Percentiles rank a stretch among this genome's conserved stretches.
Conservation (phyloP, 2,113 vertebrate species). For the Procavia capensis region DNA sequence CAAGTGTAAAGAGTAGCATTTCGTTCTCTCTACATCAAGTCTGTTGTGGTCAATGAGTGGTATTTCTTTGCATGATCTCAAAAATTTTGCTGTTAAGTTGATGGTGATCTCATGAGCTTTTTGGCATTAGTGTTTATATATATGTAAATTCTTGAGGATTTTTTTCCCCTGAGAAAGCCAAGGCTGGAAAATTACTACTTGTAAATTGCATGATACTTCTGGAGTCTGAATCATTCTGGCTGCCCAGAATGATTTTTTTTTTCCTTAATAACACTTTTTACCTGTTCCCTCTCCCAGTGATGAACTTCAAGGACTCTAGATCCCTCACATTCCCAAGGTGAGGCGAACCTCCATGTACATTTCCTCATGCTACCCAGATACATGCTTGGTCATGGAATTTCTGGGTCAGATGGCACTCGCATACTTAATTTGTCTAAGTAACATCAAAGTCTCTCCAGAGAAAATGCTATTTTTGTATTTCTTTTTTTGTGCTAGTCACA, state of each 20-base stretch:
- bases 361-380: background rate
- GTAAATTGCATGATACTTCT: slow-evolving; percentile 33
- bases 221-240: slow-evolving; percentile 11
- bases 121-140: background rate
- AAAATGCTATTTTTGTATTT: background rate
- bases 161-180: background rate
- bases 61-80: background rate
- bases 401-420: slow-evolving; percentile 3
- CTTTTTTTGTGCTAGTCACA: background rate
- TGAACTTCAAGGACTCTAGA: no score
- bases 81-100: slow-evolving; percentile 23
- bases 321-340: background rate
- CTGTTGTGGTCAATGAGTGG: background rate
- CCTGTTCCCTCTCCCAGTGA: background rate
- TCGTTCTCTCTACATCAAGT: background rate
- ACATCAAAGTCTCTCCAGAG: background rate
- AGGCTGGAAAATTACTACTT: slow-evolving; percentile 30
- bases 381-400: background rate
- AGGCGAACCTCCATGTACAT: background rate
- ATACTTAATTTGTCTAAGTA: background rate
- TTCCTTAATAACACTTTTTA: background rate
- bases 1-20: background rate
- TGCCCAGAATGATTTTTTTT: background rate
- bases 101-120: background rate
- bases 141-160: background rate